Conservation (phyloP, 1,140 invertebrate species). For the Riptortus pedestris region DNA sequence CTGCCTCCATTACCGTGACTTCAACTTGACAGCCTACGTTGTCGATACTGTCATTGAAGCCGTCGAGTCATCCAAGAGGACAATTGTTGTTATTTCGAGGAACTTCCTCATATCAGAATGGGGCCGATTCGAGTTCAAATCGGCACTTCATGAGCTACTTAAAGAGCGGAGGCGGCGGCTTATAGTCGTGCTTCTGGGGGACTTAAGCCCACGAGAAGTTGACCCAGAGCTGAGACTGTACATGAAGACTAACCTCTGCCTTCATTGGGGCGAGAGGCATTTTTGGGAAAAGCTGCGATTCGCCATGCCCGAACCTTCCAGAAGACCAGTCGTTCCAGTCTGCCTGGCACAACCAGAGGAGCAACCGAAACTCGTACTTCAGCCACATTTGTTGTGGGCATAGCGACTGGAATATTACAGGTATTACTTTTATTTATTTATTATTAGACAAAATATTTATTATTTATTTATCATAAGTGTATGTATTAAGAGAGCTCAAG, state of each 20-base stretch:
- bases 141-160: conserved; percentile 79
- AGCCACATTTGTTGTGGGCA: conserved; percentile 26
- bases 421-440: conserved; percentile 11
- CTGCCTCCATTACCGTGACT: conserved; percentile 76
- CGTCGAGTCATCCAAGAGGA: conserved; percentile 77
- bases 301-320: conserved; percentile 66
- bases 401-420: conserved; percentile 26
- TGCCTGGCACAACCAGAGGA: conserved; percentile 29
- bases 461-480: neutral
- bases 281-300: conserved; percentile 92
- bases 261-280: conserved; percentile 83
- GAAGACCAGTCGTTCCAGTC: conserved; percentile 42
- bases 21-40: conserved; percentile 71
- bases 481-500: too few relatives aligned
- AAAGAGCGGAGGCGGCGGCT: conserved; percentile 56
- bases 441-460: neutral
- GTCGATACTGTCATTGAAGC: conserved; percentile 83
- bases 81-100: conserved; percentile 80
- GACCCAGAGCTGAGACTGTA: conserved; percentile 81
- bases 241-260: conserved; percentile 78
- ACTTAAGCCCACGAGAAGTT: conserved; percentile 70
- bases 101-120: conserved; percentile 90
- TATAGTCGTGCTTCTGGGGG: conserved; percentile 75
- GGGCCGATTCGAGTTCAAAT: conserved; percentile 86
- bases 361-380: conserved; percentile 22